Conservation (phyloP, 1,140 invertebrate genomes). For the Lithobius niger region DNA sequence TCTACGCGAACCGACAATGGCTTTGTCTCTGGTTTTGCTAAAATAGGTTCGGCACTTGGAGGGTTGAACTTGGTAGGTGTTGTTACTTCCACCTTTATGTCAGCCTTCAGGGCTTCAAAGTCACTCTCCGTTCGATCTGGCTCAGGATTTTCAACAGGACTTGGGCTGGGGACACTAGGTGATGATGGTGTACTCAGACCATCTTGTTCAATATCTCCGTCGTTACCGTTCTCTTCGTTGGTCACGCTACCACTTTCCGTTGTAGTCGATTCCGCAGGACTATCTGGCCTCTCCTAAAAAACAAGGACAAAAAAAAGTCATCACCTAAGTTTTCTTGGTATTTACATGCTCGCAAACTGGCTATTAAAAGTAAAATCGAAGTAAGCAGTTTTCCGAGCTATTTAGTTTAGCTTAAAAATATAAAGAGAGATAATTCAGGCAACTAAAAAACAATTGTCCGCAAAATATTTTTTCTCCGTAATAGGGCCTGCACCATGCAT, state of each 20-base stretch:
- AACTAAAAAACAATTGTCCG: no score
- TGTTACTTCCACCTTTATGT: background rate
- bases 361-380: background rate
- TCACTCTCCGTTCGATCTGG: slow-evolving; percentile 2
- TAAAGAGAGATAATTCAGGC: background rate
- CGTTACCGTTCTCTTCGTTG: slow-evolving; percentile 29
- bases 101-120: no score
- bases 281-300: slow-evolving; percentile 23
- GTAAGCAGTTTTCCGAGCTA: background rate
- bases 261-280: slow-evolving; percentile 25
- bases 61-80: no score
- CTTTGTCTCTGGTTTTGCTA: slow-evolving; percentile 2
- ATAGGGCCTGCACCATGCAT: no score
- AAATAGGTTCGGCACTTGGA: background rate
- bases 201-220: slow-evolving; percentile 24
- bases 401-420: background rate
- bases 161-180: slow-evolving; percentile 8
- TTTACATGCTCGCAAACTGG: no score
- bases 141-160: background rate
- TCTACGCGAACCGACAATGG: slow-evolving; percentile 2
- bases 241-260: slow-evolving; percentile 31
- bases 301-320: background rate
- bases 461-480: no score
- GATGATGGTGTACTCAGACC: slow-evolving; percentile 8
- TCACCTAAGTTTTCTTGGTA: no score